Percentiles rank a stretch among this genome's conserved stretches.
phyloP scores from a whole-genome alignment of 2,888 invertebrate genomes.

The Odontothrips loti region DNA sequence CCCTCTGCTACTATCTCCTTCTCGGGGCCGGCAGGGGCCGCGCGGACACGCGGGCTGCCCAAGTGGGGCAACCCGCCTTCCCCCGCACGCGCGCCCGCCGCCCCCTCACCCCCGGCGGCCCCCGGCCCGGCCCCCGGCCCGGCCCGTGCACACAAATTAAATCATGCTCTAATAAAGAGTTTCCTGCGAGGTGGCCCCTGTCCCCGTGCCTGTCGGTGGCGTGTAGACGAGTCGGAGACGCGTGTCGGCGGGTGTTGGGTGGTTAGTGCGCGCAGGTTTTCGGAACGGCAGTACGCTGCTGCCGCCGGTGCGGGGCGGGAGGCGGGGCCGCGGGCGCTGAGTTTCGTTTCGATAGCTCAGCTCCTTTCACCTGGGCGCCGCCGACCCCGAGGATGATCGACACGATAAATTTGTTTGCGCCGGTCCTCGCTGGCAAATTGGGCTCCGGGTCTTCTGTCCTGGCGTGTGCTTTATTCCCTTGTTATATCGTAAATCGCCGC shows the following conservation, averaged over 20 bases:
- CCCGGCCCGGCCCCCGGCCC: background rate
- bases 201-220: background rate
- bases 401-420: too few species aligned
- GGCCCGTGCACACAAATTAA: constrained; percentile 7
- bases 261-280: background rate
- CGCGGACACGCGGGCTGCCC: constrained; percentile 1
- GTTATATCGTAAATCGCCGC: too few species aligned
- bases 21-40: background rate
- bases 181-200: constrained; percentile 8
- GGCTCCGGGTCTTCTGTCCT: too few species aligned
- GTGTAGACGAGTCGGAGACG: background rate
- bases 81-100: background rate
- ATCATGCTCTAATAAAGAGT: constrained; percentile 25
- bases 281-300: too few species aligned
- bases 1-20: too few species aligned
- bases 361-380: background rate
- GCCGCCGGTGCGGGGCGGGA: background rate
- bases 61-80: background rate
- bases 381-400: background rate
- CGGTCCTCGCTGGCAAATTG: background rate
- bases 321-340: too few species aligned
- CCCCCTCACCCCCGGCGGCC: background rate
- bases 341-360: background rate
- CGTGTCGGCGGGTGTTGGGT: background rate
- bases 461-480: too few species aligned